These are phyloP conservation scores for Paelopatides confundens DNA, from an alignment of 53 echinoderm and acorn worm species.

Conservation along the genomic window DNA sequence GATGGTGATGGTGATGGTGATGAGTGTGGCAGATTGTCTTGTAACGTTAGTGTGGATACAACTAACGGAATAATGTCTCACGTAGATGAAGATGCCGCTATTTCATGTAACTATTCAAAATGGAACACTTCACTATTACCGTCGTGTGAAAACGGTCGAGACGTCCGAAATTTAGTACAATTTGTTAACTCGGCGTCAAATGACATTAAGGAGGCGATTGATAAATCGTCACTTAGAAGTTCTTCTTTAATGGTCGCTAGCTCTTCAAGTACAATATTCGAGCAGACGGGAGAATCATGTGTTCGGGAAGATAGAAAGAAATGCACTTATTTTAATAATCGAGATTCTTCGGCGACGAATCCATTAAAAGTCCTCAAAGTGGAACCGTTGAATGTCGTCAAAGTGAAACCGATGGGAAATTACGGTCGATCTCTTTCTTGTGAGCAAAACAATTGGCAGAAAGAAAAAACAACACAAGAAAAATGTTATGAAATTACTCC, in stretches of 20 bases:
- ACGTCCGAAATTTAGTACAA: slow-evolving; percentile 86
- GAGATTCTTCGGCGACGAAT: slow-evolving; percentile 8
- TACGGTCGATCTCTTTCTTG: neutral
- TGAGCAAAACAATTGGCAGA: neutral
- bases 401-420: neutral
- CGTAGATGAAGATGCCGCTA: neutral
- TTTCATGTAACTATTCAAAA: neutral
- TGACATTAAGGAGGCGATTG: slow-evolving; percentile 95
- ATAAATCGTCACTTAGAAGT: slow-evolving; percentile 63
- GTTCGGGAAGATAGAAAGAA: neutral
- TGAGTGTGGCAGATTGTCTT: neutral
- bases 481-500: neutral
- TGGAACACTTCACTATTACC: neutral
- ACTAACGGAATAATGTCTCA: neutral
- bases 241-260: neutral
- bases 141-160: slow-evolving; percentile 49
- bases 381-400: slow-evolving; percentile 44
- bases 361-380: slow-evolving; percentile 48
- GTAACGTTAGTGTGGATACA: neutral
- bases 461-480: neutral
- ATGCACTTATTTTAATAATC: neutral
- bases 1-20: neutral
- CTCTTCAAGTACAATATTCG: neutral
- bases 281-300: neutral
- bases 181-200: slow-evolving; percentile 94